Evolutionary conservation across 2,113 vertebrate species (phyloP).

Genomic region (Oreochromis spilurus): DNA sequence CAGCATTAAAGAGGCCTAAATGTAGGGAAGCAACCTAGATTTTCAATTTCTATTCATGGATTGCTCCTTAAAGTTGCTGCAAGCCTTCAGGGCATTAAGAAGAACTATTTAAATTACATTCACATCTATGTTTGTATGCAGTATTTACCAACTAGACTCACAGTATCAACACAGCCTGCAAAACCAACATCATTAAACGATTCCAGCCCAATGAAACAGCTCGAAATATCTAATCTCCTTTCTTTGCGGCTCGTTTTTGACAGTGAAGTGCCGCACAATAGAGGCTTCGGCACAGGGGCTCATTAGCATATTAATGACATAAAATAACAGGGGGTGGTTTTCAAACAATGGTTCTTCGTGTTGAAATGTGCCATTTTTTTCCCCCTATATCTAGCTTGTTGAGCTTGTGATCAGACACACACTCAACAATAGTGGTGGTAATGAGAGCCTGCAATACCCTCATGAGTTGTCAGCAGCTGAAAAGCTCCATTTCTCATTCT

Average conservation of each 20-base stretch:
- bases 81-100: neutral
- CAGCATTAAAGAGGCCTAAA: neutral
- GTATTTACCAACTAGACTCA: neutral
- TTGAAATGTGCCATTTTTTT: neutral
- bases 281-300: neutral
- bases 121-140: neutral
- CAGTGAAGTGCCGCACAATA: conserved; percentile 3
- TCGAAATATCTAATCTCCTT: neutral
- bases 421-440: neutral
- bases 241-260: neutral
- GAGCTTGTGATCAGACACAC: neutral
- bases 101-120: neutral
- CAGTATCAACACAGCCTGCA: neutral
- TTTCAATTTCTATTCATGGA: neutral
- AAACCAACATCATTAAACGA: neutral
- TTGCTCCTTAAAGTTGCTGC: neutral
- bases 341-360: neutral
- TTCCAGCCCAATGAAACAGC: neutral
- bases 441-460: neutral
- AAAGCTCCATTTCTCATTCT: neutral
- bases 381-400: neutral
- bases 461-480: neutral
- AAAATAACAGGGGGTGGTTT: neutral
- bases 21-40: neutral
- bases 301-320: conserved; percentile 16